phyloP scores from a whole-genome alignment of 1,140 invertebrate genomes.

The Trichonephila clavata region DNA sequence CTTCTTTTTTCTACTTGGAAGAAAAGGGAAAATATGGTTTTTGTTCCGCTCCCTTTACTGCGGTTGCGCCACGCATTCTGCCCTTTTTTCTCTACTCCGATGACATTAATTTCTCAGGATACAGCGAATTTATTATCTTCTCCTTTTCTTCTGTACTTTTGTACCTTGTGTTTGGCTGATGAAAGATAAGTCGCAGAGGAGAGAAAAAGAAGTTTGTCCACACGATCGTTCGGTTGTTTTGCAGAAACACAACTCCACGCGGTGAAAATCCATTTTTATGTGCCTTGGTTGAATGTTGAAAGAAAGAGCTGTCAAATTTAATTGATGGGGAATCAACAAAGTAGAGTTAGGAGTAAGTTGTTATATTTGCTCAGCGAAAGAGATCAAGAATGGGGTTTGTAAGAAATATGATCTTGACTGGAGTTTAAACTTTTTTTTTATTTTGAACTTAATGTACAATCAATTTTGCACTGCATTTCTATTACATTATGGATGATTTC shows the following conservation, averaged over 20 bases:
- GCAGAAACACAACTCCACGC: neutral
- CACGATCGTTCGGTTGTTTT: neutral
- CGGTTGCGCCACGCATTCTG: neutral
- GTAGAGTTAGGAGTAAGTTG: neutral
- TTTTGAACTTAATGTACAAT: too few species aligned
- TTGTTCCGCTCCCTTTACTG: slow-evolving; percentile 28
- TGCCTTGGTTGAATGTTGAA: neutral
- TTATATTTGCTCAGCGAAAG: neutral
- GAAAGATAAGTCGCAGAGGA: neutral
- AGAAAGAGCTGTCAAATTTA: neutral
- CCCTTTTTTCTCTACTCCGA: neutral
- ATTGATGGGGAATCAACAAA: slow-evolving; percentile 20
- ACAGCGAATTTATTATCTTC: neutral
- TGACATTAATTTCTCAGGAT: slow-evolving; percentile 19
- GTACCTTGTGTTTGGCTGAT: neutral
- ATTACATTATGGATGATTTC: too few species aligned
- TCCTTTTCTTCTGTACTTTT: neutral
- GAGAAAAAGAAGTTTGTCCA: neutral
- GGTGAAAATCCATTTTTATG: neutral
- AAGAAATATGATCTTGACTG: too few species aligned
- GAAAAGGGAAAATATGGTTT: slow-evolving; percentile 19
- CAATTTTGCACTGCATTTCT: too few species aligned
- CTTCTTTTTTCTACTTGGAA: neutral
- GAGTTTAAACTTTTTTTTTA: too few species aligned
- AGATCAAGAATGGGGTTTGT: too few species aligned